phyloP scores from a whole-genome alignment of 2,797 vertebrate genomes.

The Melanotaenia maccullochi region DNA sequence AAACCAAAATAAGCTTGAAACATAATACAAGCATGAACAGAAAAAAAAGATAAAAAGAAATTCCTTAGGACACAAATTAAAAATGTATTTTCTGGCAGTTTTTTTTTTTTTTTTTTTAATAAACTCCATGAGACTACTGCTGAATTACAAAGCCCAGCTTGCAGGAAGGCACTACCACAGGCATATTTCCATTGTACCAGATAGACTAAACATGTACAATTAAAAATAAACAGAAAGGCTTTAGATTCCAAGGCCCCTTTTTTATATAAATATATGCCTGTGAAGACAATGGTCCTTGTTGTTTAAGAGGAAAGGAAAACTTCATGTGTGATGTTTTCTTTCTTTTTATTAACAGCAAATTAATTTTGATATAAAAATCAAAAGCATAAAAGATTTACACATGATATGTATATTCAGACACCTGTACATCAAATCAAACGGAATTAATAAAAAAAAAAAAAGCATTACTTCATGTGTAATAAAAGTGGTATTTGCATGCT shows the following conservation, averaged over 20 bases:
- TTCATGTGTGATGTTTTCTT: conserved; percentile 17
- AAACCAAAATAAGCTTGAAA: no score
- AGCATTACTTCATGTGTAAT: background rate
- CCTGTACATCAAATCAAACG: background rate
- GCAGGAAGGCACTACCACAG: background rate
- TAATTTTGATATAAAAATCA: background rate
- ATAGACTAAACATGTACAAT: background rate
- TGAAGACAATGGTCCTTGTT: background rate
- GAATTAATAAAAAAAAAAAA: background rate
- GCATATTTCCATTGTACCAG: background rate
- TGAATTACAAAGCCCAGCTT: background rate
- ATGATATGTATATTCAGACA: background rate
- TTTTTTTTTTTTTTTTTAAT: no score
- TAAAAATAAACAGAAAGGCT: conserved; percentile 1
- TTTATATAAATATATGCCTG: no score
- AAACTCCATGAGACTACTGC: no score
- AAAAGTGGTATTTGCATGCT: background rate
- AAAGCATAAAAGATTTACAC: background rate
- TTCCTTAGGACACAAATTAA: no score
- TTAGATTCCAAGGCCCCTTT: no score
- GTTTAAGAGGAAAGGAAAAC: background rate
- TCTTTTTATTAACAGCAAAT: background rate
- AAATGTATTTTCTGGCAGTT: no score
- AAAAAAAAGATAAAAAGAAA: background rate
- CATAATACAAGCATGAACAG: background rate